A percentile compares a stretch with the other conserved stretches of the same genome.
phyloP scores from a whole-genome alignment of 2,113 vertebrate genomes.

The Forbesichthys agassizii region DNA sequence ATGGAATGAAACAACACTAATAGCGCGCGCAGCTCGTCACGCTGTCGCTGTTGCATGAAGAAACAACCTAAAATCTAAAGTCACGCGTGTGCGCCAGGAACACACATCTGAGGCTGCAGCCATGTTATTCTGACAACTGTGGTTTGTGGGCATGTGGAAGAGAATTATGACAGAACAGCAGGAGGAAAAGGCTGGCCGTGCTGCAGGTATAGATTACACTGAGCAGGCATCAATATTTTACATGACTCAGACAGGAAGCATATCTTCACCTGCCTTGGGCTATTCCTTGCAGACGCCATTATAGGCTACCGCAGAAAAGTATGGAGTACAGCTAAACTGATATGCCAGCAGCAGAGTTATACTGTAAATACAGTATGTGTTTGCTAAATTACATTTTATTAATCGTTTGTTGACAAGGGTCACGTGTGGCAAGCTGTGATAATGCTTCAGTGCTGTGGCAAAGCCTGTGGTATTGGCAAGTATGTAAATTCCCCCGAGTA shows the following conservation, averaged over 20 bases:
- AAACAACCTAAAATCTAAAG: too few species aligned
- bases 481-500: too few species aligned
- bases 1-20: too few species aligned
- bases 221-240: conserved; percentile 35
- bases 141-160: neutral
- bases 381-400: too few species aligned
- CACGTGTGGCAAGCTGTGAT: too few species aligned
- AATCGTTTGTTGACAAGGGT: too few species aligned
- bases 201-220: neutral
- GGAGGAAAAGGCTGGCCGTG: neutral
- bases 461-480: too few species aligned
- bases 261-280: conserved; percentile 1
- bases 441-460: too few species aligned
- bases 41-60: too few species aligned
- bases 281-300: neutral
- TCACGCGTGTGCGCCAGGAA: too few species aligned
- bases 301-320: neutral
- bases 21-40: too few species aligned
- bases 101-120: too few species aligned
- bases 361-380: neutral
- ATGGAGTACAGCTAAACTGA: neutral
- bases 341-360: neutral
- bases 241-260: conserved; percentile 20
- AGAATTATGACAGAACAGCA: neutral
- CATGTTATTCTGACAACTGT: neutral